phyloP scores from a whole-genome alignment of 2,888 invertebrate species.

The Kuschelorhynchus macadamiae region DNA sequence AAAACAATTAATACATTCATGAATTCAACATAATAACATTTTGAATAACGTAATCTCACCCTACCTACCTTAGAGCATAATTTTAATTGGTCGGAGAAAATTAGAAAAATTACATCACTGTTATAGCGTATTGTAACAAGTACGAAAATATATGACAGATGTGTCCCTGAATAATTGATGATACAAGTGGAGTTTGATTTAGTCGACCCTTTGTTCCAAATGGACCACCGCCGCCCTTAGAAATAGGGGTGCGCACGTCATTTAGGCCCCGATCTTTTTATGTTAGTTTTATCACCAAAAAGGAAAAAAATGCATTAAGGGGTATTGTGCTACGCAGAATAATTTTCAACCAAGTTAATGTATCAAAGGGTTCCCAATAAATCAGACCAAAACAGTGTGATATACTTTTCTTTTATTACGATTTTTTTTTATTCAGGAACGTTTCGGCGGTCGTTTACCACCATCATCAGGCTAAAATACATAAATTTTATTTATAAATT shows the following conservation, averaged over 20 bases:
- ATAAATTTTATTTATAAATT: too few relatives aligned
- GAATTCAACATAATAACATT: too few relatives aligned
- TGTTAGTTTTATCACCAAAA: constrained; percentile 43
- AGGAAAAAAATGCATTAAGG: constrained; percentile 29
- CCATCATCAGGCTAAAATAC: too few relatives aligned
- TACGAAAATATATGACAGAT: constrained; percentile 65
- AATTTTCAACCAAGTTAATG: too few relatives aligned
- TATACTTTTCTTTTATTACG: too few relatives aligned
- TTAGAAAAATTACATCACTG: neutral
- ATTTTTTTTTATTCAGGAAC: too few relatives aligned
- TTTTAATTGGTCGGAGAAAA: neutral
- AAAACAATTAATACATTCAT: too few relatives aligned
- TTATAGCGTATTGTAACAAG: constrained; percentile 25
- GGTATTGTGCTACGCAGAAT: constrained; percentile 23
- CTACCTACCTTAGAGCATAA: too few relatives aligned
- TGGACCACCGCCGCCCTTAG: constrained; percentile 41
- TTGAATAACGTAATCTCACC: too few relatives aligned
- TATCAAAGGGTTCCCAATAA: too few relatives aligned
- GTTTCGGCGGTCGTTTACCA: too few relatives aligned
- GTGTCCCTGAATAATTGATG: constrained; percentile 67
- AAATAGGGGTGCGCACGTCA: constrained; percentile 35
- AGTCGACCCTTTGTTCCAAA: constrained; percentile 58
- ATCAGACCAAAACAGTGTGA: too few relatives aligned
- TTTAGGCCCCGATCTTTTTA: constrained; percentile 42
- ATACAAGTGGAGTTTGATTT: constrained; percentile 65